These are phyloP conservation scores for Lota lota DNA, from an alignment of 2,113 vertebrate genomes.

Conservation along the genomic window DNA sequence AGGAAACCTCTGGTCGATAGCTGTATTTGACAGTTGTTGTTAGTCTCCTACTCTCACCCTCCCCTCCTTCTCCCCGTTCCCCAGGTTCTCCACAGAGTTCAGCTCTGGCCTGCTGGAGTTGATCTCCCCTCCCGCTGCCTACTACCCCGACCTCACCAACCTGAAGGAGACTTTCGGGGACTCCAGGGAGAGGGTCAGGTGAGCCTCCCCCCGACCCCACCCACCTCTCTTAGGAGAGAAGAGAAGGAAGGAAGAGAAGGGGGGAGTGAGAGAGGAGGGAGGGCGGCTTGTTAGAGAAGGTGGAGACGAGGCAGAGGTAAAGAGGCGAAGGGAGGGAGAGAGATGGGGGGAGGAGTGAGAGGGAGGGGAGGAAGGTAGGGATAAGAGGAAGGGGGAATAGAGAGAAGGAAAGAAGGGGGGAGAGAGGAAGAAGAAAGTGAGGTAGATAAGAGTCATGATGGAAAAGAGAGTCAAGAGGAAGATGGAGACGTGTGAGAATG, in stretches of 20 bases:
- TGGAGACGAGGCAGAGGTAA: conserved; percentile 18
- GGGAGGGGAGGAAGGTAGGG: too few species aligned
- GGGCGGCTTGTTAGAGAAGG: background rate
- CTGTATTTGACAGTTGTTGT: too few species aligned
- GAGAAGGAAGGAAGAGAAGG: background rate
- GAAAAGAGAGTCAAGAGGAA: too few species aligned
- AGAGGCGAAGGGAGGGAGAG: too few species aligned
- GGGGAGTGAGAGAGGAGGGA: background rate
- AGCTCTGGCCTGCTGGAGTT: conserved; percentile 92
- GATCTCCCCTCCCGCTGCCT: conserved; percentile 89
- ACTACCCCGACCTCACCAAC: conserved; percentile 91
- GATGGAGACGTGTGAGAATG: background rate
- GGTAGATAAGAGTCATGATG: too few species aligned
- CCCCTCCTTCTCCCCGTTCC: conserved; percentile 23
- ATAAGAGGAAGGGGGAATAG: conserved; percentile 19
- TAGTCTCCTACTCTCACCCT: background rate
- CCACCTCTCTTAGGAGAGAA: background rate
- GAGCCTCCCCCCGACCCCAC: conserved; percentile 33
- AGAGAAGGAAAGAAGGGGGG: too few species aligned
- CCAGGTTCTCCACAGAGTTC: conserved; percentile 91
- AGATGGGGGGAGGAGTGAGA: too few species aligned
- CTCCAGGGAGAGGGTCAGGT: conserved; percentile 94
- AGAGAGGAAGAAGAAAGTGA: too few species aligned
- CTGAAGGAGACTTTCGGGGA: conserved; percentile 98
- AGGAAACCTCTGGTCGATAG: background rate